Percentiles rank a stretch among this genome's conserved stretches.
These are phyloP conservation scores for Pilophorus perplexus DNA, from an alignment of 2,888 invertebrate genomes.

Conservation along the genomic window DNA sequence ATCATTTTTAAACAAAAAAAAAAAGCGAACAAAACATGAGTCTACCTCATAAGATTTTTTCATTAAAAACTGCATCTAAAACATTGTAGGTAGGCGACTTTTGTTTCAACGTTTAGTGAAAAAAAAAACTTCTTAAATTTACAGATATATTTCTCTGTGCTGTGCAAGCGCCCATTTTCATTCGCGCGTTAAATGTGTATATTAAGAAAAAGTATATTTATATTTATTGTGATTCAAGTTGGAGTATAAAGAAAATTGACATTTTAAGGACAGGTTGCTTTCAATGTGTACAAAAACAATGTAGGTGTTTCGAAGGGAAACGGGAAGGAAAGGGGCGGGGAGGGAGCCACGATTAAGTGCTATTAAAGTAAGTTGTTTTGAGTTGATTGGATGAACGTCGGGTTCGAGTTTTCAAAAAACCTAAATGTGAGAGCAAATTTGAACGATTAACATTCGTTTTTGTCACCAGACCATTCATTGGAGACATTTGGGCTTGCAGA, in stretches of 20 bases:
- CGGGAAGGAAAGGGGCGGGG: no score
- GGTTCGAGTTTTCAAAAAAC: no score
- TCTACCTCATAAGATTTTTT: conserved; percentile 34
- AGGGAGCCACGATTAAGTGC: conserved; percentile 1
- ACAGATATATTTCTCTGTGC: conserved; percentile 39
- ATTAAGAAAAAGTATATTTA: conserved; percentile 36
- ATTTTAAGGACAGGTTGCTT: conserved; percentile 14
- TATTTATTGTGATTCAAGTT: conserved; percentile 36
- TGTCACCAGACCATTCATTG: no score
- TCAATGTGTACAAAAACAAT: conserved; percentile 17
- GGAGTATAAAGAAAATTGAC: conserved; percentile 7
- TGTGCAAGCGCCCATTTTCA: conserved; percentile 35
- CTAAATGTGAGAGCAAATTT: no score
- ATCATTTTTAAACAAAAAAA: not conserved
- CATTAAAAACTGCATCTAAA: conserved; percentile 12
- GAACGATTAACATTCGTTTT: no score
- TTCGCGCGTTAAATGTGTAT: conserved; percentile 37
- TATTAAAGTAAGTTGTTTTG: not conserved
- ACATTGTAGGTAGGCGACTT: conserved; percentile 32
- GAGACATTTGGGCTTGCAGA: no score
- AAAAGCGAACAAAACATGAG: conserved; percentile 29
- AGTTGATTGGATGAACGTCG: no score
- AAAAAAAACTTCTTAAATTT: conserved; percentile 10
- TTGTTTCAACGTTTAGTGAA: conserved; percentile 31
- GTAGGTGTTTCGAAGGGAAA: conserved; percentile 8